Evolutionary conservation across 2,888 invertebrate genomes (phyloP), one percentile per base, ranked within the genome.

Genomic region (Andrena haemorrhoa): DNA sequence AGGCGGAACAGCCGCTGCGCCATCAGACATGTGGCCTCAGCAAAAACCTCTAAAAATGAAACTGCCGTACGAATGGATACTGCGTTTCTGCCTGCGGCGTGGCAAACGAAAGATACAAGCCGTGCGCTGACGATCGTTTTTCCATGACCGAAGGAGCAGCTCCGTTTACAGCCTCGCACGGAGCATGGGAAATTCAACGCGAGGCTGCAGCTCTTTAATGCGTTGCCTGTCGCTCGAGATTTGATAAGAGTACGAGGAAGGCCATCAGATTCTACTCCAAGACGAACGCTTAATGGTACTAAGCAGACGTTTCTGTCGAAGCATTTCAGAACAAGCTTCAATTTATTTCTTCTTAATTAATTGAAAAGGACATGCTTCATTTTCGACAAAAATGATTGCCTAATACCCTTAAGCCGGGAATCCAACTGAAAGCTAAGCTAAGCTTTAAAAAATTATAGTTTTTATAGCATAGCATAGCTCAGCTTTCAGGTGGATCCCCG

Each of bases 11-110:
- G n/a, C 16, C n/a, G 20, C 26, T 16, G 47, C 16, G n/a, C 29
- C 20, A 16, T 16, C 65, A 5, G 33, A 63, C 79, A 63, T 49
- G 35, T 68, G 66, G 78, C 12, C 16, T 68, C 78, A 16, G 61
- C 51, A 66, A 66, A 68, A 79, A 70, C 6, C 23, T 29, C 23
- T 49, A 31, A 33, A 61, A 66, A 66, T 20, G 33, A 33, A 41
- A 60, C 56, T 33, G 23, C 35, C 16, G 12, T 6, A 10, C 8
- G 16, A 5, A 20, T 16, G 66, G 31, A 47, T 63, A 64, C 26
- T 58, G 41, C 41, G 41, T 70, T 76, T 31, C 47, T 35, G n/a
- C 20, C 10, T 5, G 33, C 29, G n/a, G 31, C 6, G 29, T 10
- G 16, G 31, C 56, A 33, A 49, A 72, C 23, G 20, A 47, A 51